Evolutionary conservation across 2,797 vertebrate genomes (phyloP).

Genomic region (Cossypha caffra): DNA sequence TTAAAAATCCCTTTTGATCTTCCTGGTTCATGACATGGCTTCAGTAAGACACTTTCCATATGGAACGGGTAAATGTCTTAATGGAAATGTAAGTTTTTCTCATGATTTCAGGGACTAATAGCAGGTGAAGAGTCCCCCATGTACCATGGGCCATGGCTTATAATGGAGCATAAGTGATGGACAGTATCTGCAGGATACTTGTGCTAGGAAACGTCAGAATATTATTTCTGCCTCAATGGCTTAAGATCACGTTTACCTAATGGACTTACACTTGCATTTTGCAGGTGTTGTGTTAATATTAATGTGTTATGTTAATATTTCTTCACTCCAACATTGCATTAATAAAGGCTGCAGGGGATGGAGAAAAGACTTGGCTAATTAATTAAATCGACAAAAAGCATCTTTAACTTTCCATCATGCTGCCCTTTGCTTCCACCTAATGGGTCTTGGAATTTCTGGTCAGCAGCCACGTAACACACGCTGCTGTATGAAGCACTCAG

Average conservation of each 20-base stretch:
- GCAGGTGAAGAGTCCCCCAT: background rate
- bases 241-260: conserved; percentile 48
- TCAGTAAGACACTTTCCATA: conserved; percentile 13
- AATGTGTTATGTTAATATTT: conserved; percentile 55
- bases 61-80: conserved; percentile 13
- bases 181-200: background rate
- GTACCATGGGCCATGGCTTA: background rate
- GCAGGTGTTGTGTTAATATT: conserved; percentile 48
- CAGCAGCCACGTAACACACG: conserved; percentile 10
- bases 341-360: conserved; percentile 43
- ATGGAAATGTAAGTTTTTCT: conserved; percentile 20
- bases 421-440: conserved; percentile 32
- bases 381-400: conserved; percentile 54
- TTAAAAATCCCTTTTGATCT: conserved; percentile 58
- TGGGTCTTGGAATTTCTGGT: conserved; percentile 51
- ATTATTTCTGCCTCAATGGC: conserved; percentile 38
- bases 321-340: conserved; percentile 19
- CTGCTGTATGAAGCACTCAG: conserved; percentile 25
- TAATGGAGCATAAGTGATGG: background rate
- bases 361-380: conserved; percentile 37
- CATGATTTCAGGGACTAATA: background rate
- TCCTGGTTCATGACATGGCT: conserved; percentile 17
- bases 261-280: conserved; percentile 56
- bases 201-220: conserved; percentile 50
- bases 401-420: conserved; percentile 43